Conservation (phyloP, 1,140 invertebrate genomes). For the Hylaeus volcanicus region DNA sequence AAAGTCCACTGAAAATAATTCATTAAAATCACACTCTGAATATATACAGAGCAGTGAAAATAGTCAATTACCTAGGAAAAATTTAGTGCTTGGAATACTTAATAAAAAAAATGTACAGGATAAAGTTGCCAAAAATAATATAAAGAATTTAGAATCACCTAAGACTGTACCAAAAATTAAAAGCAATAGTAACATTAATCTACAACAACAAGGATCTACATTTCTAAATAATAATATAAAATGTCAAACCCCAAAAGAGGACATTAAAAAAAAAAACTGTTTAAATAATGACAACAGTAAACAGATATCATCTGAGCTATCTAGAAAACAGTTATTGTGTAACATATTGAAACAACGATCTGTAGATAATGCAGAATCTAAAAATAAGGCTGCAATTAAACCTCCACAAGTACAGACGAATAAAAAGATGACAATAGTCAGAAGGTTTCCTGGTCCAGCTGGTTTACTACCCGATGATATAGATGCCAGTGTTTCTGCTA, state of each 20-base stretch:
- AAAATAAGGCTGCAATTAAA: conserved; percentile 20
- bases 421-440: conserved; percentile 59
- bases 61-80: conserved; percentile 25
- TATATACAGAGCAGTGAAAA: not conserved
- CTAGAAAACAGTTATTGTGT: not conserved
- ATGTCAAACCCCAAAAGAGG: not conserved
- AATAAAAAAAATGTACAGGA: conserved; percentile 9
- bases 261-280: not conserved
- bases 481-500: conserved; percentile 17
- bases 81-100: conserved; percentile 33
- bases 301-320: not conserved
- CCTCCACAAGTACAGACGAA: conserved; percentile 1
- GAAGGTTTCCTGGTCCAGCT: conserved; percentile 78
- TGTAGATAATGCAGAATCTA: not conserved
- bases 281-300: not conserved
- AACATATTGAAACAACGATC: not conserved
- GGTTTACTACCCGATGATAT: conserved; percentile 71
- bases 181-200: not conserved
- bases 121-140: conserved; percentile 11
- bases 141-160: no score
- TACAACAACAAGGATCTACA: not conserved
- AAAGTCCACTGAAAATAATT: not conserved
- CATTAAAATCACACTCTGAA: not conserved
- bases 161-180: not conserved
- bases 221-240: not conserved